phyloP scores from a whole-genome alignment of 2,888 invertebrate genomes.

The Tubulanus polymorphus region DNA sequence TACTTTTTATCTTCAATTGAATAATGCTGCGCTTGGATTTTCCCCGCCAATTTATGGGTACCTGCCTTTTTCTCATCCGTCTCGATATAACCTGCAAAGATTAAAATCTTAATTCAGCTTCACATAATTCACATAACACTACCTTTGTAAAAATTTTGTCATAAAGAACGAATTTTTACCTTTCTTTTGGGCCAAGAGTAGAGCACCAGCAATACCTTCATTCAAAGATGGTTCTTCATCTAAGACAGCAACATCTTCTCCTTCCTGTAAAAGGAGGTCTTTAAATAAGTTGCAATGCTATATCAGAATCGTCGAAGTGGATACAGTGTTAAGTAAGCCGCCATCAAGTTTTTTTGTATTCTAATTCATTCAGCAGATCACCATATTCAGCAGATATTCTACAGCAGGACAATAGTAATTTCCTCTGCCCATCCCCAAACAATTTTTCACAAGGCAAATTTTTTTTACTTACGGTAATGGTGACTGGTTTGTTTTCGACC shows the following conservation, averaged over 20 bases:
- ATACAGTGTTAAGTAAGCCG: too few relatives aligned
- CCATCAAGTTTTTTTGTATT: too few relatives aligned
- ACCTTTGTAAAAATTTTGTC: neutral
- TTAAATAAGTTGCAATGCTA: neutral
- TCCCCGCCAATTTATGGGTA: too few relatives aligned
- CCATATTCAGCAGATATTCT: too few relatives aligned
- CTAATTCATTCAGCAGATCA: too few relatives aligned
- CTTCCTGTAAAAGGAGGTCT: slow-evolving; percentile 30
- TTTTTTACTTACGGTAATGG: too few relatives aligned
- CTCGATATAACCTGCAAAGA: slow-evolving; percentile 69
- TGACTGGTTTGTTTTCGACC: slow-evolving; percentile 55
- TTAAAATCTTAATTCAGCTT: too few relatives aligned
- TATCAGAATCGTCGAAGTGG: too few relatives aligned
- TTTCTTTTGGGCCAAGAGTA: slow-evolving; percentile 86
- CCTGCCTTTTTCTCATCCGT: slow-evolving; percentile 72
- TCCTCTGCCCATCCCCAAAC: too few relatives aligned
- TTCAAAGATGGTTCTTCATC: slow-evolving; percentile 89
- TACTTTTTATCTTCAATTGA: slow-evolving; percentile 52
- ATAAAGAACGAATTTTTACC: slow-evolving; percentile 51
- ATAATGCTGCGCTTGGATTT: slow-evolving; percentile 46
- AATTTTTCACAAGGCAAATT: too few relatives aligned
- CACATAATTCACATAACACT: neutral
- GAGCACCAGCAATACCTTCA: slow-evolving; percentile 86
- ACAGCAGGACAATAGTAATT: too few relatives aligned
- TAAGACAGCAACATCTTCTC: slow-evolving; percentile 63